Conservation (phyloP, 2,888 invertebrate species). For the Ypsolopha scabrella region DNA sequence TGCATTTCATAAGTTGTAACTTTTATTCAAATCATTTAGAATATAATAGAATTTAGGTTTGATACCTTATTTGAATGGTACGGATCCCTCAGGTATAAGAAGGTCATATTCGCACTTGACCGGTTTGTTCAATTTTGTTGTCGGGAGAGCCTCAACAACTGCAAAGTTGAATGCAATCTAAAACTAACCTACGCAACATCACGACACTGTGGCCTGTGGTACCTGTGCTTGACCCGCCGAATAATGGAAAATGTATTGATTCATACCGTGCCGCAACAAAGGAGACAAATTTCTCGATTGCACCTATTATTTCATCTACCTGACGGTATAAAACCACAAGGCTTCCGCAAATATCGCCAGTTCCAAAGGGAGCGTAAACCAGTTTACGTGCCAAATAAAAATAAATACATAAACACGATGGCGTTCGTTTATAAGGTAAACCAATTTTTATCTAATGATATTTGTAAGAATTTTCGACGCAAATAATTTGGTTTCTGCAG, state of each 20-base stretch:
- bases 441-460: too few species aligned
- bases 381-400: background rate
- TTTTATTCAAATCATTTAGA: too few species aligned
- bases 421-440: slow-evolving; percentile 52
- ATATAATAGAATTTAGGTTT: too few species aligned
- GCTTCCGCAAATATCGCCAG: slow-evolving; percentile 32
- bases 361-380: slow-evolving; percentile 26
- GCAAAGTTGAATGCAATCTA: background rate
- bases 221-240: slow-evolving; percentile 19
- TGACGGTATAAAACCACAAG: slow-evolving; percentile 55
- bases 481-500: too few species aligned
- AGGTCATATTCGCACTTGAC: too few species aligned
- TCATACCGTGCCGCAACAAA: slow-evolving; percentile 58
- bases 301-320: slow-evolving; percentile 41
- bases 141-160: too few species aligned
- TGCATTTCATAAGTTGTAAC: too few species aligned
- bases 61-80: too few species aligned
- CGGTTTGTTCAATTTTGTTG: too few species aligned
- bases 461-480: too few species aligned
- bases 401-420: slow-evolving; percentile 20
- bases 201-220: background rate
- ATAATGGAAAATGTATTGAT: slow-evolving; percentile 62
- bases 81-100: too few species aligned
- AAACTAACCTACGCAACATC: slow-evolving; percentile 33
- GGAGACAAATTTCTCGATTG: slow-evolving; percentile 49